A percentile compares a stretch with the other conserved stretches of the same genome.
These are phyloP conservation scores for Brotula barbata DNA, from an alignment of 2,797 vertebrate species.

Conservation along the genomic window DNA sequence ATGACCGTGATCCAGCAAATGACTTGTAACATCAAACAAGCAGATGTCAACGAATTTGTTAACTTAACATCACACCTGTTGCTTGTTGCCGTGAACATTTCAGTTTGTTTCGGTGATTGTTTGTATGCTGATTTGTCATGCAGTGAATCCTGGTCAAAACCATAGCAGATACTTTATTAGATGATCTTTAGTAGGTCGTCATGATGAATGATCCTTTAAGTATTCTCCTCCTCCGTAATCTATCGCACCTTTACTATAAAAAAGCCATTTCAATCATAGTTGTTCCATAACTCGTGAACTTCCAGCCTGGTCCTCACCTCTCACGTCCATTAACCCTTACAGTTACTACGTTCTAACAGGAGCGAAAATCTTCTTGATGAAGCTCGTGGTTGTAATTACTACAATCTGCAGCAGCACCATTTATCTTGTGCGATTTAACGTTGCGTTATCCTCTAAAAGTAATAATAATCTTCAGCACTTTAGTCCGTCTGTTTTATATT, in stretches of 20 bases:
- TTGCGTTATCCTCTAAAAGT: too few species aligned
- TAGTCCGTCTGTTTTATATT: too few species aligned
- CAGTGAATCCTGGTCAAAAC: constrained; percentile 35
- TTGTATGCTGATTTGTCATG: constrained; percentile 56
- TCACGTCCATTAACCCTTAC: too few species aligned
- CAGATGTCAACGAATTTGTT: background rate
- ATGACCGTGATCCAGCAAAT: background rate
- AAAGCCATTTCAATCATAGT: background rate
- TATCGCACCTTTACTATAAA: too few species aligned
- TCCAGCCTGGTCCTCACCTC: too few species aligned
- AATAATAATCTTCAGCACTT: too few species aligned
- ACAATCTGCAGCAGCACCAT: too few species aligned
- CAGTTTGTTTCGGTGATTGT: constrained; percentile 2
- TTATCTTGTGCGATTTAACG: too few species aligned
- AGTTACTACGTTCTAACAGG: too few species aligned
- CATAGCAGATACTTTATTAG: constrained; percentile 44
- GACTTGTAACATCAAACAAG: too few species aligned
- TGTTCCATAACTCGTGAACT: constrained; percentile 1
- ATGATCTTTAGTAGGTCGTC: constrained; percentile 25
- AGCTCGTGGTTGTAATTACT: too few species aligned
- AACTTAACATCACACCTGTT: background rate
- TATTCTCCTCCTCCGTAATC: background rate
- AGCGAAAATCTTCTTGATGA: too few species aligned
- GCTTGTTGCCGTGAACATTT: background rate
- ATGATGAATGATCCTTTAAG: constrained; percentile 35